Conservation (phyloP, 2,113 vertebrate species). For the Montifringilla adamsi region DNA sequence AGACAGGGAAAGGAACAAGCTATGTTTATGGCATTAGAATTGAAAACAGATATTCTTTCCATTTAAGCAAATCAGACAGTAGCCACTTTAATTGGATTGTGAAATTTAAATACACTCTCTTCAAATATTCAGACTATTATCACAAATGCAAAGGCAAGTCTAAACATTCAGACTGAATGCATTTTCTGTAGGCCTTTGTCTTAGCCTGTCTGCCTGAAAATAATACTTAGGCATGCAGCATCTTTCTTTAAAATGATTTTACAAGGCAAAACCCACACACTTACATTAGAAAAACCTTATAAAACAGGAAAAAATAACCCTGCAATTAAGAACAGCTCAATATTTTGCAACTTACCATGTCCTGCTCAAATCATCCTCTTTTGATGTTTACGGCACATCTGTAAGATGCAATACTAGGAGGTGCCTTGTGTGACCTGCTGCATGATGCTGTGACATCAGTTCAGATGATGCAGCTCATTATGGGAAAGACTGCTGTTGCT, state of each 20-base stretch:
- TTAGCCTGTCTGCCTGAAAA: conserved; percentile 71
- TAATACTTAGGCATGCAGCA: conserved; percentile 73
- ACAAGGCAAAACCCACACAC: conserved; percentile 65
- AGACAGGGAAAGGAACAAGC: not conserved
- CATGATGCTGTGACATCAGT: conserved; percentile 91
- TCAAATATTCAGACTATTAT: conserved; percentile 18
- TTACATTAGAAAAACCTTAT: conserved; percentile 45
- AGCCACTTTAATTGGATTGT: conserved; percentile 27
- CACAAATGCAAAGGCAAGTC: conserved; percentile 23
- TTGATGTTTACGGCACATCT: conserved; percentile 84
- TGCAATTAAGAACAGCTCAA: conserved; percentile 37
- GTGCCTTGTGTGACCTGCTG: conserved; percentile 86
- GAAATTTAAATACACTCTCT: conserved; percentile 31
- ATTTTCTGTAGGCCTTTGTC: conserved; percentile 77
- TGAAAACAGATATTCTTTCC: conserved; percentile 8
- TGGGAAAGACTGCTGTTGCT: conserved; percentile 89
- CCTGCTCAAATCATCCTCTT: conserved; percentile 81
- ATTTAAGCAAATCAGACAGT: conserved; percentile 38
- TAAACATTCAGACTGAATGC: conserved; percentile 14
- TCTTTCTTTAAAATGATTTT: conserved; percentile 68
- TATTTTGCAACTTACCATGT: conserved; percentile 85
- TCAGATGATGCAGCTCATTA: conserved; percentile 97
- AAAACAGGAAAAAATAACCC: conserved; percentile 27
- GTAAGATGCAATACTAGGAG: conserved; percentile 84
- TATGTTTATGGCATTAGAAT: not conserved